Evolutionary conservation across 2,113 vertebrate genomes (phyloP), one percentile per base, ranked within the genome.

Genomic region (Neotragus pygmaeus): DNA sequence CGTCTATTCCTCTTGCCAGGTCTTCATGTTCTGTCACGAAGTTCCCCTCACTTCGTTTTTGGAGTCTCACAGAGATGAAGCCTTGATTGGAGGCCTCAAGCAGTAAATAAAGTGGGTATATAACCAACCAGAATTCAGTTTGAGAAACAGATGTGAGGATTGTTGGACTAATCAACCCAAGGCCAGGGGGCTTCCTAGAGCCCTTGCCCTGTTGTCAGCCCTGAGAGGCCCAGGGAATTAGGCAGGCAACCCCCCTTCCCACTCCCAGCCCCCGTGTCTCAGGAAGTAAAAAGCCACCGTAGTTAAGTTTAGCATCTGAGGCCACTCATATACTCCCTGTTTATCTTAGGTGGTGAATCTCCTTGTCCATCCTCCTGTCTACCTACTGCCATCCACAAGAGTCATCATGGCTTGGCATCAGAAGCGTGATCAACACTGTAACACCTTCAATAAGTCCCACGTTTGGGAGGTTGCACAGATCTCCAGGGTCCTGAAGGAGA

Each of bases 321-420:
- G n/a, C 19, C 47, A 73, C 51, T 96, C 27, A 93, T 12, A 45
- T 28, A 21, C 1, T 19, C 17, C 25, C 27, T 95, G 47, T 97
- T 27, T 78, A 36, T 27, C 39, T 75, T 33, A 91, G 55, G 70
- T n/a, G n/a, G 60, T 27, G 60, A 88, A 89, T 43, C 57, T 23
- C 45, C 30, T 39, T 82, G 16, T 28, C 15, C 25, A 36, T 21
- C 47, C 8, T 28, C 12, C 14, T 80, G 23, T 43, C 66, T 70
- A 6, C 13, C 15, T 93, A 27, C 66, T 57, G 19, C 45, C 21
- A 8, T 5, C 43, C 17, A 19, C 33, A 62, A n/a, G 17, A 43
- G 23, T 53, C 17, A 1, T 30, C 58, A 98, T 98, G 95, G 6
- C 66, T 81, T 5, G 12, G 12, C 2, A 1, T 77, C 60, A 95